A percentile compares a stretch with the other conserved stretches of the same genome.
These are phyloP conservation scores for Gryllus longicercus DNA, from an alignment of 2,888 invertebrate genomes.

Conservation along the genomic window DNA sequence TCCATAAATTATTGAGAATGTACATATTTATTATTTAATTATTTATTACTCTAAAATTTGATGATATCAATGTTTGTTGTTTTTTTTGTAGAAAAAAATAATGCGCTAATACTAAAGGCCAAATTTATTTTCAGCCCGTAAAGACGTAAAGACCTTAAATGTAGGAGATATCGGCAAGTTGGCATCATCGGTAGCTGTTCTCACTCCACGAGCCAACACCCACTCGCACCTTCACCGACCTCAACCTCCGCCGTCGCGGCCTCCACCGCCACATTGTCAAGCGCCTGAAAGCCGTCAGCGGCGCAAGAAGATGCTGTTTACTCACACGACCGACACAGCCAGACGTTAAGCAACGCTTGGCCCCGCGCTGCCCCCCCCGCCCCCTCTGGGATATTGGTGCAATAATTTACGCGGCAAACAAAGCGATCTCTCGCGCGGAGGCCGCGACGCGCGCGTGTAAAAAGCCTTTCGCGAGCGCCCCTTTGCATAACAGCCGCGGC, in stretches of 20 bases:
- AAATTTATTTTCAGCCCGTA: too few relatives aligned
- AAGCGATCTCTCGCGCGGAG: neutral
- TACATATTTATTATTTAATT: too few relatives aligned
- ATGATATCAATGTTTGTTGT: too few relatives aligned
- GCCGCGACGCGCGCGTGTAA: neutral
- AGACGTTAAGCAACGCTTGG: neutral
- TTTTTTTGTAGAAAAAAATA: too few relatives aligned
- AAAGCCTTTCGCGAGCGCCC: neutral
- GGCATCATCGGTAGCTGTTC: too few relatives aligned
- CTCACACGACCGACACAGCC: neutral
- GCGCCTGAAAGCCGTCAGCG: neutral
- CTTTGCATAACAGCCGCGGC: neutral
- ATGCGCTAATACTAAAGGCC: too few relatives aligned
- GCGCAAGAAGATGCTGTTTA: neutral
- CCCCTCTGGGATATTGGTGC: neutral
- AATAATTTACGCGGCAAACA: conserved; percentile 3
- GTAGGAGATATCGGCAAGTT: too few relatives aligned
- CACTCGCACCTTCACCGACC: too few relatives aligned
- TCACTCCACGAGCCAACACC: too few relatives aligned
- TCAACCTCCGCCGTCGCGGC: neutral
- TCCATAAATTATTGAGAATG: too few relatives aligned
- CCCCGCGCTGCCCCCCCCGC: neutral
- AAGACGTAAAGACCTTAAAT: too few relatives aligned
- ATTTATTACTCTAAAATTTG: too few relatives aligned
- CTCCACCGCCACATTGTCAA: neutral